Evolutionary conservation across 2,888 invertebrate species (phyloP), one percentile per base, ranked within the genome.

Genomic region (Diabrotica balteata): DNA sequence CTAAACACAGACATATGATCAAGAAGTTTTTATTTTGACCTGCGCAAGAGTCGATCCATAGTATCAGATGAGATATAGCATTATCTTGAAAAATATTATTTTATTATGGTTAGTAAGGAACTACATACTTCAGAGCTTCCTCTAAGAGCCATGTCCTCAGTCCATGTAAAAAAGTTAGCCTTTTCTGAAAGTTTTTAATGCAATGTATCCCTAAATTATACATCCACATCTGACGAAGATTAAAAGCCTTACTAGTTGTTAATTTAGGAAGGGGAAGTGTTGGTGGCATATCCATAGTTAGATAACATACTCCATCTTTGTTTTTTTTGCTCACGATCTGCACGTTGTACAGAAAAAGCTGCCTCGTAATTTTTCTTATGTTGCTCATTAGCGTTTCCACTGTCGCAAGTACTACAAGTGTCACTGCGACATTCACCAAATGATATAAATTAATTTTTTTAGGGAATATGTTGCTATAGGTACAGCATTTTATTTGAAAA

Each of bases 1-100:
- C 50, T 77, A 72, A 2, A 58, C 77, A 73, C 22, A 74, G 54
- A 49, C 76, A 74, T 53, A 80, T 67, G 22, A 79, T 74, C 63
- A 72, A 67, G 47, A 73, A 74, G 68, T 68, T 78, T 70, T 79
- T 77, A 62, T 79, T 79, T 71, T 80, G 77, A 53, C 77, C 77
- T 44, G 75, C 75, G 69, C 78, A 80, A 52, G 78, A 79, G 61
- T 76, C 75, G 11, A 73, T 73, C 68, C 74, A 76, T 11, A 71
- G 63, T 52, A 75, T 66, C 50, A 76, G 54, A 60, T 68, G 62
- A 9, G 49, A n/a, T 32, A 22, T 61, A 55, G 11, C 22, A n/a
- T 43, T 6, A 4, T 46, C 8, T 7, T 46, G 7, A 43, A 60
- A 47, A 32, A 32, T 32, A 32, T 32, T 32, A 32, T 32, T 32